Percentiles rank a stretch among this genome's conserved stretches.
Evolutionary conservation across 1,140 invertebrate genomes (phyloP).

Genomic region (Drosophila tristis): DNA sequence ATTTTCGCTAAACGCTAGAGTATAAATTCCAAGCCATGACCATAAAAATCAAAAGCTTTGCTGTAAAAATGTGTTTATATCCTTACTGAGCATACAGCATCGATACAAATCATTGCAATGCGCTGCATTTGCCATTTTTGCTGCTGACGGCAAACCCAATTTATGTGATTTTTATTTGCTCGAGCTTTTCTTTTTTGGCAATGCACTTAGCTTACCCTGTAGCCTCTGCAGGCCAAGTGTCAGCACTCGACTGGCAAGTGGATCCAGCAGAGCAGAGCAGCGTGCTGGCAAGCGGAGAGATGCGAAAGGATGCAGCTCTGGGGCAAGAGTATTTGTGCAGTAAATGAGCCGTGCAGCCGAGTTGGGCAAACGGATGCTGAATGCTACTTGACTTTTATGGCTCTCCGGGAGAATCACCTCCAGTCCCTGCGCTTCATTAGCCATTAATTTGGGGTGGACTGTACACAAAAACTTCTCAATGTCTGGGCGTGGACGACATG

Average conservation of each 20-base stretch:
- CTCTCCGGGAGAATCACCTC: slow-evolving; percentile 37
- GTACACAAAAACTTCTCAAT: slow-evolving; percentile 19
- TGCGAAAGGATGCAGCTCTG: slow-evolving; percentile 7
- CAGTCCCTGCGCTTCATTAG: slow-evolving; percentile 66
- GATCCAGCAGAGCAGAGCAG: too few species aligned
- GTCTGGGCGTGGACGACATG: slow-evolving; percentile 11
- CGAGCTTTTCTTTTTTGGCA: slow-evolving; percentile 36
- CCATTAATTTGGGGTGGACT: slow-evolving; percentile 64
- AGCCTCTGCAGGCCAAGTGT: slow-evolving; percentile 16
- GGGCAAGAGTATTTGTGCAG: slow-evolving; percentile 47
- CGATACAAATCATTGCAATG: slow-evolving; percentile 61
- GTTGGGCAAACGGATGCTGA: slow-evolving; percentile 19
- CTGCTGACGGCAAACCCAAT: slow-evolving; percentile 47
- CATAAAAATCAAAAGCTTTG: slow-evolving; percentile 21
- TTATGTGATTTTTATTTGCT: slow-evolving; percentile 71
- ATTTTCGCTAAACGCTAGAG: slow-evolving; percentile 3
- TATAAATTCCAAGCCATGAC: slow-evolving; percentile 32
- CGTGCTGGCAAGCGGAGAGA: too few species aligned
- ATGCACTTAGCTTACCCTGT: slow-evolving; percentile 22
- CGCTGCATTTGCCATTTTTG: slow-evolving; percentile 51
- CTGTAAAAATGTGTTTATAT: slow-evolving; percentile 24
- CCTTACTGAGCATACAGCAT: slow-evolving; percentile 12
- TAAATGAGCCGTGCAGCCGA: slow-evolving; percentile 65
- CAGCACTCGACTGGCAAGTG: slow-evolving; percentile 6
- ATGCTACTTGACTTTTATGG: slow-evolving; percentile 66